Conservation (phyloP, 2,888 invertebrate genomes). For the Capitulum mitella region DNA sequence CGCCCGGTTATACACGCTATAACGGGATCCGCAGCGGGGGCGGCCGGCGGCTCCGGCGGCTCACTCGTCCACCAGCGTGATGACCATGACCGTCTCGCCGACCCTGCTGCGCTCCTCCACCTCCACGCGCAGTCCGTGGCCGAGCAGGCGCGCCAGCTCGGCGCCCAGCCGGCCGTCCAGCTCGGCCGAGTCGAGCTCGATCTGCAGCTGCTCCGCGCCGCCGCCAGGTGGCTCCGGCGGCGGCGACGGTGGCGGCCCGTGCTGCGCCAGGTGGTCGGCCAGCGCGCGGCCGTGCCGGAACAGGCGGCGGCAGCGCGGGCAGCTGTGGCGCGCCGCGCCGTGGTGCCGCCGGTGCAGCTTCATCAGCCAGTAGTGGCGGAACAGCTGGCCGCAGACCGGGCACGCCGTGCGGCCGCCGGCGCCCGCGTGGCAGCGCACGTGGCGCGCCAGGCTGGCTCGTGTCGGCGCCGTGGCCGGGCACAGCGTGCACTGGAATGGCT, state of each 20-base stretch:
- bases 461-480: background rate
- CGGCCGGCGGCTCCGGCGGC: background rate
- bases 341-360: slow-evolving; percentile 7
- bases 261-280: background rate
- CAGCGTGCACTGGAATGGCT: background rate
- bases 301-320: background rate
- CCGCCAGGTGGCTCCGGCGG: too few species aligned
- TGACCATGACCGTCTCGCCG: background rate
- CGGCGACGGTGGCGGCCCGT: background rate
- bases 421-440: slow-evolving; percentile 7
- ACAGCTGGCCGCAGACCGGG: background rate
- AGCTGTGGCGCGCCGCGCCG: background rate
- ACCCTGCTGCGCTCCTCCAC: background rate
- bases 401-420: slow-evolving; percentile 1
- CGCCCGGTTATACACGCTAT: too few species aligned
- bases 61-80: slow-evolving; percentile 13
- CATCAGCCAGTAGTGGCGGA: background rate
- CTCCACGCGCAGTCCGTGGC: background rate
- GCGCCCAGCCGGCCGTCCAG: background rate
- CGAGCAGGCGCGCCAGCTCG: background rate
- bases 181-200: slow-evolving; percentile 1
- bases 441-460: slow-evolving; percentile 7
- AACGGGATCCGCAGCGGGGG: too few species aligned
- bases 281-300: background rate
- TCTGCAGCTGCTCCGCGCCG: too few species aligned